Evolutionary conservation across 2,888 invertebrate species (phyloP).

Genomic region (Ophraella communa): DNA sequence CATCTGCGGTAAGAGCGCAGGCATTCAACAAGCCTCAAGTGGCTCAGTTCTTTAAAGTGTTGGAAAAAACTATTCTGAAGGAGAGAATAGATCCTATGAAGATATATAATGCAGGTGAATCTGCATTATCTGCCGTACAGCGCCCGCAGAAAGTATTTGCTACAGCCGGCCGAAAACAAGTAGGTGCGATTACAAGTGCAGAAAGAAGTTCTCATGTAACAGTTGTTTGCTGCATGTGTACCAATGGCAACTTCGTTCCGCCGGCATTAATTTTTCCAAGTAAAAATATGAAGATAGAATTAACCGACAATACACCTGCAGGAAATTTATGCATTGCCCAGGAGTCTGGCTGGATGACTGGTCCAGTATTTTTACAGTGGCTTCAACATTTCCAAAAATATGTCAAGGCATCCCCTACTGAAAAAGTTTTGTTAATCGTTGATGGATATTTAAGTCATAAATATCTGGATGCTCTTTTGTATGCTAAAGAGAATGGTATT

Average conservation of each 20-base stretch:
- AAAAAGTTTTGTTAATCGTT: too few species aligned
- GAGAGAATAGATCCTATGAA: neutral
- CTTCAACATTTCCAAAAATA: neutral
- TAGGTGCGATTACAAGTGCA: slow-evolving; percentile 27
- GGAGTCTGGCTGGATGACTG: slow-evolving; percentile 21
- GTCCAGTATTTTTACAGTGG: slow-evolving; percentile 4
- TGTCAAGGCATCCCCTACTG: neutral
- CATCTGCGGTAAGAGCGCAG: neutral
- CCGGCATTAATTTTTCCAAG: too few species aligned
- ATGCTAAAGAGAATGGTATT: too few species aligned
- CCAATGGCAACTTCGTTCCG: too few species aligned
- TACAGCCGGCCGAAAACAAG: slow-evolving; percentile 25
- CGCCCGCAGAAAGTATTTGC: slow-evolving; percentile 25
- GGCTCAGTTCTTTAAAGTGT: slow-evolving; percentile 10
- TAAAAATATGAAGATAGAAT: neutral
- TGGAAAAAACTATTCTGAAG: neutral
- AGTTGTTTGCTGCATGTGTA: slow-evolving; percentile 26
- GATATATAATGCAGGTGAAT: slow-evolving; percentile 24
- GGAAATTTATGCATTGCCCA: slow-evolving; percentile 17
- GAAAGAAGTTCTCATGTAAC: slow-evolving; percentile 25
- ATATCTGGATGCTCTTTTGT: too few species aligned
- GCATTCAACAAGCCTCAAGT: slow-evolving; percentile 10
- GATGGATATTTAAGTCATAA: too few species aligned
- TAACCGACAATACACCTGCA: neutral
- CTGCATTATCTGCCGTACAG: slow-evolving; percentile 24